These are phyloP conservation scores for Eulemur coronatus DNA, from an alignment of 2,797 vertebrate species.

Conservation along the genomic window DNA sequence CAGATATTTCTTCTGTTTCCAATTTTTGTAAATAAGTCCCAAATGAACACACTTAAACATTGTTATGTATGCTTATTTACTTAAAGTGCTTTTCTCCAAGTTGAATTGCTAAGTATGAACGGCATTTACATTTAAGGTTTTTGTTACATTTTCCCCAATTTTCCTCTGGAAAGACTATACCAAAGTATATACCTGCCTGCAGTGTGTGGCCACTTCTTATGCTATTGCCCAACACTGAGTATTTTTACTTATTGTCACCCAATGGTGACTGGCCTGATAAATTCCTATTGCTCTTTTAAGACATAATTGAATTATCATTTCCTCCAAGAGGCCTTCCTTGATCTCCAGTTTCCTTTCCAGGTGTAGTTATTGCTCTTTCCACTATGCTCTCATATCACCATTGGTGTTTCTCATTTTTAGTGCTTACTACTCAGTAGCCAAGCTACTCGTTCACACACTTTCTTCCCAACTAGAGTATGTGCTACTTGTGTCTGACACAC, in stretches of 20 bases:
- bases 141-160: background rate
- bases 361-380: background rate
- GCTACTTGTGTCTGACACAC: background rate
- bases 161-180: background rate
- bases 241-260: background rate
- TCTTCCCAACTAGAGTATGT: background rate
- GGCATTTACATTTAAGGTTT: background rate
- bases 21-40: slow-evolving; percentile 35
- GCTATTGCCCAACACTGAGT: background rate
- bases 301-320: background rate
- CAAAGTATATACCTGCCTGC: background rate
- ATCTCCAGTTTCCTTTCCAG: background rate
- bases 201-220: background rate
- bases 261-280: background rate
- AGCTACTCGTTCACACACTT: background rate
- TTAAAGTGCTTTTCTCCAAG: background rate
- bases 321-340: background rate
- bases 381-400: background rate
- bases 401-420: background rate
- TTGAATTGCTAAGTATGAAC: slow-evolving; percentile 1
- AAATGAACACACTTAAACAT: background rate
- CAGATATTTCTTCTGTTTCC: background rate
- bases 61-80: background rate
- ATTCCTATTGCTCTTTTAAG: background rate
- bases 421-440: background rate